A percentile compares a stretch with the other conserved stretches of the same genome.
Conservation (phyloP, 2,797 vertebrate genomes). For the Phyllotis vaccarum region DNA sequence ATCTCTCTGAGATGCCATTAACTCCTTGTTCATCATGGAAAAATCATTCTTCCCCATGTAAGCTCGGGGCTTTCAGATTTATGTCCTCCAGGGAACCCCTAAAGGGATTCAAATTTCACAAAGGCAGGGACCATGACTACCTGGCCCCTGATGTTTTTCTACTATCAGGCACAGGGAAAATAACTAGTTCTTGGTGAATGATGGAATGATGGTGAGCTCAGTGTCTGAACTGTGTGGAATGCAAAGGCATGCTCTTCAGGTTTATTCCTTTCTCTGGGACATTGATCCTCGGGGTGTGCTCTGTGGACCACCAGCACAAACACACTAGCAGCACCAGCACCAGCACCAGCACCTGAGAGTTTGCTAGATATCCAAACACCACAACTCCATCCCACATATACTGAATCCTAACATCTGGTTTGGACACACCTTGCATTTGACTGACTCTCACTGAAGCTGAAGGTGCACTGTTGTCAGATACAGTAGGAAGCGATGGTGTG, state of each 20-base stretch:
- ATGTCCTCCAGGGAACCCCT: background rate
- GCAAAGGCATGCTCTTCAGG: background rate
- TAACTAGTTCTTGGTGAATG: background rate
- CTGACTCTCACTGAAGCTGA: background rate
- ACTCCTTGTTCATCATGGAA: background rate
- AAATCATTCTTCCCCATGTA: background rate
- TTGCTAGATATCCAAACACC: background rate
- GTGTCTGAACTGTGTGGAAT: background rate
- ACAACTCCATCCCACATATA: background rate
- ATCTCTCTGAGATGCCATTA: background rate
- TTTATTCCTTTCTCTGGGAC: accelerated
- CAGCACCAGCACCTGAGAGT: background rate
- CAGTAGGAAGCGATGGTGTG: no score
- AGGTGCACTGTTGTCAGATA: background rate
- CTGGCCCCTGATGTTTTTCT: background rate
- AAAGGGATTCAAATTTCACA: accelerated
- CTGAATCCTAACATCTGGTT: background rate
- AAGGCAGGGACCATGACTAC: background rate
- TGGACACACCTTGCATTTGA: accelerated
- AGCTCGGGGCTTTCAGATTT: background rate
- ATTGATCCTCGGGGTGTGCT: background rate
- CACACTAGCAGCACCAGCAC: background rate
- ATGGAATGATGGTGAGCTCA: background rate
- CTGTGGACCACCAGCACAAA: background rate
- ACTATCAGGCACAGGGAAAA: background rate